phyloP scores from a whole-genome alignment of 2,797 vertebrate species.

The Thaleichthys pacificus region DNA sequence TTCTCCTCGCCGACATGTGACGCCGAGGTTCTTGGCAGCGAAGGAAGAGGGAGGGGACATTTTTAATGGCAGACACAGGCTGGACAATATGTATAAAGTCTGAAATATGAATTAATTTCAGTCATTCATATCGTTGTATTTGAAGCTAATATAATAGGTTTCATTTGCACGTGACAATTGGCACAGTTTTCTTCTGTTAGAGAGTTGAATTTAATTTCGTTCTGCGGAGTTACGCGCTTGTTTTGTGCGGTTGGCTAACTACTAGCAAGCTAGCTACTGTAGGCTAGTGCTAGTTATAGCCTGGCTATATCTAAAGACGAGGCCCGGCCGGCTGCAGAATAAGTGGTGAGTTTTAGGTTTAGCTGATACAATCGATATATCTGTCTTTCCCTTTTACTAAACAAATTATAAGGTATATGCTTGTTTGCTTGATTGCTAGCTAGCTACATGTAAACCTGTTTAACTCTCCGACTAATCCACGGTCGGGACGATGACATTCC shows the following conservation, averaged over 20 bases:
- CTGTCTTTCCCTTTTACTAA: too few relatives aligned
- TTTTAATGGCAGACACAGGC: constrained; percentile 73
- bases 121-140: constrained; percentile 11
- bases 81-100: constrained; percentile 66
- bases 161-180: neutral
- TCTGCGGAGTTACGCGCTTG: constrained; percentile 65
- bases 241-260: constrained; percentile 54
- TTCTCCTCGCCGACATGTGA: constrained; percentile 33
- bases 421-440: neutral
- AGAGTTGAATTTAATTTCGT: constrained; percentile 40
- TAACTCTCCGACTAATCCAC: neutral
- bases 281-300: too few relatives aligned
- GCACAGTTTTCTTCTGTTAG: constrained; percentile 25
- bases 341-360: constrained; percentile 34
- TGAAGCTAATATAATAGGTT: neutral
- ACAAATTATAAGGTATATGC: too few relatives aligned
- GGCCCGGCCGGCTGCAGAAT: constrained; percentile 75
- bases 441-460: neutral
- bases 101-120: constrained; percentile 59
- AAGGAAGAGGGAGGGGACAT: constrained; percentile 74
- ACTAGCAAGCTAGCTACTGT: neutral
- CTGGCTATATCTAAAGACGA: constrained; percentile 25
- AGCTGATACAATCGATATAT: too few relatives aligned
- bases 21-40: constrained; percentile 51
- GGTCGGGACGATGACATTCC: too few relatives aligned